Evolutionary conservation across 2,113 vertebrate genomes (phyloP).

Genomic region (Sarotherodon lohbergeri): DNA sequence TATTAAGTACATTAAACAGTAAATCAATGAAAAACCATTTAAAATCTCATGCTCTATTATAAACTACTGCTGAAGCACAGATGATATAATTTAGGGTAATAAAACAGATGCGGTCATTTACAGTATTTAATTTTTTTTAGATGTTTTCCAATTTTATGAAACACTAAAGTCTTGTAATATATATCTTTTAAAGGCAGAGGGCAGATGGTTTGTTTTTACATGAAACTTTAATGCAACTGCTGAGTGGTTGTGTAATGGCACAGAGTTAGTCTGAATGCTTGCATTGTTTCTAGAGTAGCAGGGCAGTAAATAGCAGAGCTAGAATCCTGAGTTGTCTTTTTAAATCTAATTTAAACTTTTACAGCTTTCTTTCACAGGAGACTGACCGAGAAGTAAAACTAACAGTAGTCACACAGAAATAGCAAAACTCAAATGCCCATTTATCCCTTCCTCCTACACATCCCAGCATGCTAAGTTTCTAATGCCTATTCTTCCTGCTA

Average conservation of each 20-base stretch:
- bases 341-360: slow-evolving; percentile 49
- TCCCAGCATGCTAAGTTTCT: neutral
- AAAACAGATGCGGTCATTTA: neutral
- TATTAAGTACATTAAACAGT: neutral
- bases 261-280: neutral
- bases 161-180: neutral
- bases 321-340: slow-evolving; percentile 16
- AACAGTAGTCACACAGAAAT: neutral
- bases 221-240: neutral
- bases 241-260: neutral
- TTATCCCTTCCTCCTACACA: neutral
- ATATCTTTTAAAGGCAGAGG: neutral
- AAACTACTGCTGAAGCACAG: neutral
- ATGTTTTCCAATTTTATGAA: neutral
- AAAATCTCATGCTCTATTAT: neutral
- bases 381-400: neutral
- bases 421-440: neutral
- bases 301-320: slow-evolving; percentile 25
- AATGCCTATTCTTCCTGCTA: neutral
- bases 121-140: neutral
- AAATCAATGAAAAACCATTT: neutral
- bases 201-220: slow-evolving; percentile 17
- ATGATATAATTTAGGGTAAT: neutral
- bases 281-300: neutral
- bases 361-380: slow-evolving; percentile 10